Evolutionary conservation across 2,888 invertebrate genomes (phyloP), one percentile per base, ranked within the genome.

Genomic region (Baccha elongata): DNA sequence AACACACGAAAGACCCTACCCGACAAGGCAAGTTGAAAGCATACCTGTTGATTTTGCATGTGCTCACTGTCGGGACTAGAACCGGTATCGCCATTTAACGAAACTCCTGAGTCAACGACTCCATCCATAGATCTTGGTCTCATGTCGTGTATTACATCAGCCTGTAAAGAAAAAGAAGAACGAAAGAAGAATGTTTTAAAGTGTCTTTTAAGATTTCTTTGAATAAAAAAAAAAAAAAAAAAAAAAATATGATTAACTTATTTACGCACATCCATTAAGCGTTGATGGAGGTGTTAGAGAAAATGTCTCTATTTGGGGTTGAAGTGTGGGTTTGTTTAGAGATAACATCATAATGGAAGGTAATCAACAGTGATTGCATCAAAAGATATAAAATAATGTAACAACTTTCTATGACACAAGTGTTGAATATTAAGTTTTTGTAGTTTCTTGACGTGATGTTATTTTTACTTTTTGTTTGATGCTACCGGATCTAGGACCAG

Each of bases 41-140:
- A 85, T 84, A 89, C 89, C 88, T 89, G 89, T 85, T 89, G 89
- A 85, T 87, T 89, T 86, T 89, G 89, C 80, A 88, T 85, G 74
- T 87, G 87, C 60, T 88, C 88, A 23, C 84, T 86, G 83, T 91
- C 91, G 73, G 90, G 88, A 86, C 89, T 89, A 74, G 90, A 90
- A 79, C 88, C 87, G 71, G 86, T 87, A 86, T 90, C 90, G 68
- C 89, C 88, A 85, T 88, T 90, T 58, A 90, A 86, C 78, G 90
- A 89, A 53, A 90, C 88, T 46, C 90, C 90, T 50, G 89, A 90
- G 87, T 90, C 90, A 86, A 88, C 85, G 86, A 88, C 88, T 85
- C 88, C 89, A 84, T 91, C 91, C 87, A 89, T 88, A 60, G 91
- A 91, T 87, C 88, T 88, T 68, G 91, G 91, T 85, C 91, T 87